Evolutionary conservation across 2,797 vertebrate species (phyloP).

Genomic region (Salarias fasciatus): DNA sequence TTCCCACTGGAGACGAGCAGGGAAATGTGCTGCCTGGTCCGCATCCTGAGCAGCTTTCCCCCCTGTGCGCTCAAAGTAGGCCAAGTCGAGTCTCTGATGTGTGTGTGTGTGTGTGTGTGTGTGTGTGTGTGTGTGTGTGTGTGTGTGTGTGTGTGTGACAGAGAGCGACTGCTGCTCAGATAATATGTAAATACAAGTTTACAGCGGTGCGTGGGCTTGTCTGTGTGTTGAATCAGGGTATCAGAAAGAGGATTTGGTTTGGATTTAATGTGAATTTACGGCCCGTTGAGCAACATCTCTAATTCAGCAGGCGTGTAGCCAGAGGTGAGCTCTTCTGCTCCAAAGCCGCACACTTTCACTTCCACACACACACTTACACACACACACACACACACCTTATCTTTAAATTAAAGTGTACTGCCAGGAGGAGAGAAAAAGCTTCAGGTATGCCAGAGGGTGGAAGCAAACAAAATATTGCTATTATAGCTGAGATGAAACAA

Average conservation of each 20-base stretch:
- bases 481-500: too few species aligned
- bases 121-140: background rate
- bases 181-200: constrained; percentile 41
- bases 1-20: too few species aligned
- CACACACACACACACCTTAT: too few species aligned
- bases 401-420: background rate
- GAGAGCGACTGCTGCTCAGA: constrained; percentile 31
- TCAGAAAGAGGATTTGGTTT: constrained; percentile 43
- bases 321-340: background rate
- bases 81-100: constrained; percentile 57
- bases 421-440: too few species aligned
- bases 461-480: too few species aligned
- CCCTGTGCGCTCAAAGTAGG: constrained; percentile 55
- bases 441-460: too few species aligned
- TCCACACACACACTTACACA: too few species aligned
- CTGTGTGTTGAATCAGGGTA: constrained; percentile 42
- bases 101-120: constrained; percentile 11
- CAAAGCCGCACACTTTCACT: constrained; percentile 12
- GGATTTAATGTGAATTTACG: constrained; percentile 23
- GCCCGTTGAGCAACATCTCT: constrained; percentile 17
- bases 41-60: constrained; percentile 8
- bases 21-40: too few species aligned
- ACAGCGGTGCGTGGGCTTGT: constrained; percentile 31
- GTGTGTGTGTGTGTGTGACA: constrained; percentile 19
- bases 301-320: constrained; percentile 15